Conservation (phyloP, 2,888 invertebrate genomes). For the Mimumesa dahlbomi region DNA sequence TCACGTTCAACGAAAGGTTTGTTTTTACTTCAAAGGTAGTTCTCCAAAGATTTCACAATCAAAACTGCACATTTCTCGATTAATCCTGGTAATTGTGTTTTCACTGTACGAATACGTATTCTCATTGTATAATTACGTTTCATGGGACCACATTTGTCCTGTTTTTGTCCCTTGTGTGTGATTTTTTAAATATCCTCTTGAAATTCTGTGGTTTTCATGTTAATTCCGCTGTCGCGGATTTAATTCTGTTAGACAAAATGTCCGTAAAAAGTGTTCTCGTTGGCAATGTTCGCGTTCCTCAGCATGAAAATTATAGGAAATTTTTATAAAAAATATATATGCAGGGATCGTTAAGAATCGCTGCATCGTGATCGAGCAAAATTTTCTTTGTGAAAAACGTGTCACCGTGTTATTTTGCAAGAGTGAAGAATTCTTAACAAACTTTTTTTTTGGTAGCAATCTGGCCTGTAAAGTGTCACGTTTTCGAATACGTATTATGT, state of each 20-base stretch:
- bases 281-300: not conserved
- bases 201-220: not conserved
- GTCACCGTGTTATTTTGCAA: too few relatives aligned
- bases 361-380: too few relatives aligned
- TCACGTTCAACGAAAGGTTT: slow-evolving; percentile 7
- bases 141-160: too few relatives aligned
- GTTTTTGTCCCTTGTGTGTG: not conserved
- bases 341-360: not conserved
- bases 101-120: not conserved
- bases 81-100: not conserved
- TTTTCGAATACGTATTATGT: too few relatives aligned
- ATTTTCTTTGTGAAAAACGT: too few relatives aligned
- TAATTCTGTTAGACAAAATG: not conserved
- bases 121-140: too few relatives aligned
- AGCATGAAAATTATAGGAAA: slow-evolving; percentile 22
- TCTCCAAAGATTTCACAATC: too few relatives aligned
- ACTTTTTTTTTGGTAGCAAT: too few relatives aligned
- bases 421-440: too few relatives aligned
- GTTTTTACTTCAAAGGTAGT: slow-evolving; percentile 14
- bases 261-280: not conserved
- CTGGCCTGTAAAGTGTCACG: too few relatives aligned
- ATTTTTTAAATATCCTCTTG: not conserved
- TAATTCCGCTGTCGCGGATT: not conserved
- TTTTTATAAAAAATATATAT: slow-evolving; percentile 33
- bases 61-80: not conserved